Evolutionary conservation across 1,140 invertebrate genomes (phyloP), one percentile per base, ranked within the genome.

Genomic region (Harlomillsia oculata): DNA sequence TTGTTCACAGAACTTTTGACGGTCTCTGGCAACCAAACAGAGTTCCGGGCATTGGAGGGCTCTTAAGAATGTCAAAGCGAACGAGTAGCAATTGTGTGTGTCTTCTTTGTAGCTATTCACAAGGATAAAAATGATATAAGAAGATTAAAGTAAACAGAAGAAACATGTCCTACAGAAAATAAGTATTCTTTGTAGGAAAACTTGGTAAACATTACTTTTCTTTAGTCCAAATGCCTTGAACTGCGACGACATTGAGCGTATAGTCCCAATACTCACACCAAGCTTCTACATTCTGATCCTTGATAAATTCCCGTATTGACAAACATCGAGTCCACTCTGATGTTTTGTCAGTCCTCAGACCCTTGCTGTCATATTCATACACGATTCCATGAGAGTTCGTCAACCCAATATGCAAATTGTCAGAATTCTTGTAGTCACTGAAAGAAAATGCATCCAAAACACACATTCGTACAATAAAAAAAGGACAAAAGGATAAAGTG

Each of bases 391-490:
- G 75, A 45, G 82, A 85, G 65, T 81, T 82, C 40, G 84, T 87
- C 52, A 89, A 78, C 37, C 84, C 85, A 71, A 88, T 87, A 70
- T 89, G 85, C 44, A 89, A 77, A 75, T 87, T 83, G 70, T 80
- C 81, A 37, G 80, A 80, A 72, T 85, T 83, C 67, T 79, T 80
- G 70, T 86, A 87, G 71, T 84, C 80, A 72, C 84, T 86, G 71
- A 56, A 76, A 76, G 9, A 20, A 14, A 37, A 60, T 50, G 13
- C 21, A 52, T 23, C 16, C 45, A 16, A 55, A 56, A 21, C 20
- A n/a, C 32, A 34, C 32, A 34, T 9, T 9, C 32, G 32, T n/a
- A 34, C 32, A 37, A n/a, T 46, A 16, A 32, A 60, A 39, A 32
- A 34, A 18, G 9, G n/a, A 13, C 26, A 21, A 13, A 32, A 25